These are phyloP conservation scores for Callyntrura sp. DNA, from an alignment of 2,888 invertebrate species.

Conservation along the genomic window DNA sequence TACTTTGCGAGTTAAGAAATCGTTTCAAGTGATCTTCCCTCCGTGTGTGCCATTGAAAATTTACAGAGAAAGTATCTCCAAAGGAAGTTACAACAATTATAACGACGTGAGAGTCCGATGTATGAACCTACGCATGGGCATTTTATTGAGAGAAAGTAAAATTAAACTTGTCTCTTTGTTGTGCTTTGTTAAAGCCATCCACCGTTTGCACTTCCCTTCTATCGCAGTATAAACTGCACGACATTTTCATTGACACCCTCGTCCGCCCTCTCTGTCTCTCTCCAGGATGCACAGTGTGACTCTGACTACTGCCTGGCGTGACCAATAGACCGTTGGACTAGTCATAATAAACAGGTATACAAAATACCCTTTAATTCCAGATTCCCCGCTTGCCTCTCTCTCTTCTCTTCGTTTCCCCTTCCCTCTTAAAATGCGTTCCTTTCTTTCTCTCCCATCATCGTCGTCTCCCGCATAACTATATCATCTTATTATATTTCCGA, in stretches of 20 bases:
- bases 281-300: background rate
- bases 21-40: too few relatives aligned
- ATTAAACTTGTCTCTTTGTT: slow-evolving; percentile 17
- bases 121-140: too few relatives aligned
- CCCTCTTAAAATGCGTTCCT: slow-evolving; percentile 24
- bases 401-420: background rate
- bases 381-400: too few relatives aligned
- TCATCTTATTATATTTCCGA: slow-evolving; percentile 34
- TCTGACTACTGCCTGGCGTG: slow-evolving; percentile 44
- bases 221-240: background rate
- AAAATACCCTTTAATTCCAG: slow-evolving; percentile 1
- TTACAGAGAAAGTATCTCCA: background rate
- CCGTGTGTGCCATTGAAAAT: slow-evolving; percentile 56
- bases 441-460: background rate
- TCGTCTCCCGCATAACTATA: slow-evolving; percentile 34
- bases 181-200: slow-evolving; percentile 21
- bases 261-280: too few relatives aligned
- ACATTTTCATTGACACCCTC: slow-evolving; percentile 47
- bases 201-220: slow-evolving; percentile 20
- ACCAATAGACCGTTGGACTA: slow-evolving; percentile 50
- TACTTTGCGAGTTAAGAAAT: too few relatives aligned
- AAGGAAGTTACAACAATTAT: too few relatives aligned
- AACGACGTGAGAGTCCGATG: too few relatives aligned
- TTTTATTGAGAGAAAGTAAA: too few relatives aligned
- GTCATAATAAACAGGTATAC: slow-evolving; percentile 68